phyloP scores from a whole-genome alignment of 2,113 vertebrate genomes.

The Mellivora capensis region DNA sequence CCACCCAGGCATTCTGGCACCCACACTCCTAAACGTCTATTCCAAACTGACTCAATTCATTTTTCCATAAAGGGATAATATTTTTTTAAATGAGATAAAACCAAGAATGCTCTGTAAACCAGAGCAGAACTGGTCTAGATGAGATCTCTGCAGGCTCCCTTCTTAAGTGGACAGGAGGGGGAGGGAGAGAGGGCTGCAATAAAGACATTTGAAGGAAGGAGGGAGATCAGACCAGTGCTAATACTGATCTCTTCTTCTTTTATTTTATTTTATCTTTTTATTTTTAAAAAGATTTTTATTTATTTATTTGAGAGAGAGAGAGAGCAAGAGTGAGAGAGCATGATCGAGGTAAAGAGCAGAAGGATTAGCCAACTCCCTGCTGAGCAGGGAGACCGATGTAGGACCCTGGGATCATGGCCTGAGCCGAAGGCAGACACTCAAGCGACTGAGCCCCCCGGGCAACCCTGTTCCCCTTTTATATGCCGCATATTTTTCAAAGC shows the following conservation, averaged over 20 bases:
- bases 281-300: not conserved
- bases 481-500: not conserved
- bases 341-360: not conserved
- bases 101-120: not conserved
- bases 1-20: not conserved
- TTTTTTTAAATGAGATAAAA: not conserved
- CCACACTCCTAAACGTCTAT: not conserved
- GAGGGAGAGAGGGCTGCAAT: not conserved
- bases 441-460: not conserved
- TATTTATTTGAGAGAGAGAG: not conserved
- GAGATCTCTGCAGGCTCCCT: not conserved
- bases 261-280: too few species aligned
- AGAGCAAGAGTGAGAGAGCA: not conserved
- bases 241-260: not conserved
- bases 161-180: not conserved
- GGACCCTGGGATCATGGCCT: not conserved
- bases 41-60: not conserved
- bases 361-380: not conserved
- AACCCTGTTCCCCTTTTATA: not conserved
- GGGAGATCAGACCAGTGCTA: not conserved
- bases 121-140: not conserved
- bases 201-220: not conserved
- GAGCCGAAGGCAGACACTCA: not conserved
- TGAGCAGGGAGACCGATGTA: not conserved
- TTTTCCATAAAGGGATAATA: slow-evolving; percentile 14